These are phyloP conservation scores for Pomatostomus ruficeps DNA, from an alignment of 2,113 vertebrate genomes.

Conservation along the genomic window DNA sequence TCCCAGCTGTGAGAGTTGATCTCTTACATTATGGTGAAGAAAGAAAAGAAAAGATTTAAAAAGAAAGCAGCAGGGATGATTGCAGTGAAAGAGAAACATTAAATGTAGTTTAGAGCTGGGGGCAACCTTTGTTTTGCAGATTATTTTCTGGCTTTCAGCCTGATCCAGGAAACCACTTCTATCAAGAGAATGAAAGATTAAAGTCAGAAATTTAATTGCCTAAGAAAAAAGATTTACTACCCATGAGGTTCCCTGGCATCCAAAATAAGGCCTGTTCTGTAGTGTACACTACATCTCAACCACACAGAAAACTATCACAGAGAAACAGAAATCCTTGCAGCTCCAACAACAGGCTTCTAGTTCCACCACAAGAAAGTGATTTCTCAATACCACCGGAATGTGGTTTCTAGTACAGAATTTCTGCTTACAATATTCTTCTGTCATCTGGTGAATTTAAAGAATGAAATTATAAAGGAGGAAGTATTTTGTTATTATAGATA, in stretches of 20 bases:
- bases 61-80: not conserved
- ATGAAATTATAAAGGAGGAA: slow-evolving; percentile 31
- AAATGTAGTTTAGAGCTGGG: slow-evolving; percentile 27
- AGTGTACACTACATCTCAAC: not conserved
- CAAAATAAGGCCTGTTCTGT: slow-evolving; percentile 26
- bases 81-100: slow-evolving; percentile 1
- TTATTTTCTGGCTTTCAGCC: slow-evolving; percentile 44
- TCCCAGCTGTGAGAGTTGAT: not conserved
- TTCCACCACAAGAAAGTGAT: slow-evolving; percentile 53
- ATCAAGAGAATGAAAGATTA: slow-evolving; percentile 41
- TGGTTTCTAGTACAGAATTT: slow-evolving; percentile 22
- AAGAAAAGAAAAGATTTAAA: not conserved
- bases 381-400: slow-evolving; percentile 43
- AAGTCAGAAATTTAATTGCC: slow-evolving; percentile 39
- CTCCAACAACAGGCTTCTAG: slow-evolving; percentile 14
- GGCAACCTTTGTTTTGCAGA: slow-evolving; percentile 36
- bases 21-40: not conserved
- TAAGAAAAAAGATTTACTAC: slow-evolving; percentile 45
- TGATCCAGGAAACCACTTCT: slow-evolving; percentile 59
- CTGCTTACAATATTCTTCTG: slow-evolving; percentile 24
- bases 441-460: slow-evolving; percentile 39
- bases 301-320: not conserved
- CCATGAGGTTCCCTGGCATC: not conserved
- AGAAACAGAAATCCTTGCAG: slow-evolving; percentile 5
- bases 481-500: slow-evolving; percentile 37